A percentile compares a stretch with the other conserved stretches of the same genome.
These are phyloP conservation scores for Oplegnathus fasciatus DNA, from an alignment of 2,113 vertebrate species.

Conservation along the genomic window DNA sequence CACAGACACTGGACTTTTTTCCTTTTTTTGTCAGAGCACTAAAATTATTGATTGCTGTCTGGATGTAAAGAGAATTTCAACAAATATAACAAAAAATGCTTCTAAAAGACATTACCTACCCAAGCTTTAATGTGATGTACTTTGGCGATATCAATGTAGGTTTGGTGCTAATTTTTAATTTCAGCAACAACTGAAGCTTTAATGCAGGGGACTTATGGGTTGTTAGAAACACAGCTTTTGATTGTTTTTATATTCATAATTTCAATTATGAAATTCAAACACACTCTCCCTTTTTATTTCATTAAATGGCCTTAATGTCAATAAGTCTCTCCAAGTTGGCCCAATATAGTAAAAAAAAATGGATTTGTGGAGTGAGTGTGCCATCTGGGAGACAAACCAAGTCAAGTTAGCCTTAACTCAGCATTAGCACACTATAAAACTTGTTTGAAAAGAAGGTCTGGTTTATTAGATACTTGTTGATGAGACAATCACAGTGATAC, in stretches of 20 bases:
- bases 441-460: not conserved
- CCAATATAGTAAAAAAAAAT: not conserved
- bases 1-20: no score
- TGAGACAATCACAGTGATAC: not conserved
- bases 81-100: no score
- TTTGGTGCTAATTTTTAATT: not conserved
- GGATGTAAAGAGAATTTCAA: no score
- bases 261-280: not conserved
- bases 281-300: not conserved
- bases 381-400: not conserved
- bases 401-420: not conserved
- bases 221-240: not conserved
- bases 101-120: not conserved
- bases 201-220: not conserved
- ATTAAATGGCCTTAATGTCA: not conserved
- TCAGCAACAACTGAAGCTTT: not conserved
- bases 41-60: no score
- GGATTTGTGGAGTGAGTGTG: not conserved
- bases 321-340: not conserved
- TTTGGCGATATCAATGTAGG: not conserved
- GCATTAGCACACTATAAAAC: not conserved
- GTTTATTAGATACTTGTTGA: not conserved
- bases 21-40: no score
- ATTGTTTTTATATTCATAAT: slow-evolving; percentile 3
- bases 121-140: not conserved